phyloP scores from a whole-genome alignment of 2,113 vertebrate genomes.

The Neodon shergylaensis region DNA sequence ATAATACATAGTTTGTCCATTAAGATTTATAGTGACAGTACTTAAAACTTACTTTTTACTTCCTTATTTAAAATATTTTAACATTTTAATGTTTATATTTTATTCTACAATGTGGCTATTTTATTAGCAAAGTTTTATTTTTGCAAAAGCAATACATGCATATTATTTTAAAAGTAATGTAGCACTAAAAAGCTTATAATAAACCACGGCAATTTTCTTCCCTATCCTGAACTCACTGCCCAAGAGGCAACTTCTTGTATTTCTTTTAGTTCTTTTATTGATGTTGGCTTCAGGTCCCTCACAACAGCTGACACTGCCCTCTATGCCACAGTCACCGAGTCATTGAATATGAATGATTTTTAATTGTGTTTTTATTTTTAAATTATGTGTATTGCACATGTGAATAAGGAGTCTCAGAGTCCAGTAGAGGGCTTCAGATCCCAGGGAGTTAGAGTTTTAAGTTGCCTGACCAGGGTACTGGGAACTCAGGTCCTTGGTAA shows the following conservation, averaged over 20 bases:
- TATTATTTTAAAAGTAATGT: constrained; percentile 69
- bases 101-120: constrained; percentile 65
- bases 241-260: neutral
- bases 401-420: neutral
- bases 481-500: neutral
- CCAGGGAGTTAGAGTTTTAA: no score
- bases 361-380: neutral
- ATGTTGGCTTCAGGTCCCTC: constrained; percentile 59
- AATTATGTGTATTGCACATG: neutral
- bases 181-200: constrained; percentile 63
- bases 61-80: constrained; percentile 56
- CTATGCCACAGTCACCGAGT: neutral
- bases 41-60: constrained; percentile 70
- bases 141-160: constrained; percentile 57
- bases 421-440: neutral
- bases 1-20: constrained; percentile 37
- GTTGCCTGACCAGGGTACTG: neutral
- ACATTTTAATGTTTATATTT: constrained; percentile 69
- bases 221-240: constrained; percentile 48
- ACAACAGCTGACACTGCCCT: constrained; percentile 31
- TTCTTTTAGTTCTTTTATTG: constrained; percentile 44
- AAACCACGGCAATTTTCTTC: constrained; percentile 51
- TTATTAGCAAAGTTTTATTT: constrained; percentile 71
- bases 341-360: constrained; percentile 49
- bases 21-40: constrained; percentile 49